phyloP scores from a whole-genome alignment of 2,888 invertebrate genomes.

The Oscheius sp. region DNA sequence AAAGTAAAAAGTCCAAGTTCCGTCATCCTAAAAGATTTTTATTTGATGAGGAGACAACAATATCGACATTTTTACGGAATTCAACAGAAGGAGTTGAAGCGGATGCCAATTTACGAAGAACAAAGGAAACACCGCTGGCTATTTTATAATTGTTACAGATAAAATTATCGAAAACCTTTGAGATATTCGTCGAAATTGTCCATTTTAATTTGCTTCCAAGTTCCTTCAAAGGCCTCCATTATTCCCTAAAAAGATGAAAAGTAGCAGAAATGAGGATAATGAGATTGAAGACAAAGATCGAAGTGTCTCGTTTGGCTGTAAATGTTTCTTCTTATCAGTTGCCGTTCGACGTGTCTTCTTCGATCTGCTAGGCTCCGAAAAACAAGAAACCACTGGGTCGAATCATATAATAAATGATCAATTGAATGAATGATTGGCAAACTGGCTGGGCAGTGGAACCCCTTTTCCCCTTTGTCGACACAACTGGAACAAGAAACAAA shows the following conservation, averaged over 20 bases:
- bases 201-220: constrained; percentile 23
- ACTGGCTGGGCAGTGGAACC: too few species aligned
- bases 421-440: too few species aligned
- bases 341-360: neutral
- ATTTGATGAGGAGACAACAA: neutral
- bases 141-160: too few species aligned
- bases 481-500: too few species aligned
- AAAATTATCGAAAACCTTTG: too few species aligned
- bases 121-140: constrained; percentile 31
- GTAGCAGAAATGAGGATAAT: too few species aligned
- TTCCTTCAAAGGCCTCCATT: constrained; percentile 27
- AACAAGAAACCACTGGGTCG: neutral
- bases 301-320: neutral
- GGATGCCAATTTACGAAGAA: constrained; percentile 30
- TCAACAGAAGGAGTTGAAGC: constrained; percentile 27
- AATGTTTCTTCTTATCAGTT: neutral
- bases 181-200: constrained; percentile 35
- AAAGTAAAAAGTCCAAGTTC: constrained; percentile 36
- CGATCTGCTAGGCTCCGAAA: neutral
- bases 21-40: constrained; percentile 26
- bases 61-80: constrained; percentile 30
- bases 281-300: too few species aligned
- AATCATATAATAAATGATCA: neutral
- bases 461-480: too few species aligned
- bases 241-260: too few species aligned